phyloP scores from a whole-genome alignment of 1,140 invertebrate species.

The Metopolophium dirhodum region DNA sequence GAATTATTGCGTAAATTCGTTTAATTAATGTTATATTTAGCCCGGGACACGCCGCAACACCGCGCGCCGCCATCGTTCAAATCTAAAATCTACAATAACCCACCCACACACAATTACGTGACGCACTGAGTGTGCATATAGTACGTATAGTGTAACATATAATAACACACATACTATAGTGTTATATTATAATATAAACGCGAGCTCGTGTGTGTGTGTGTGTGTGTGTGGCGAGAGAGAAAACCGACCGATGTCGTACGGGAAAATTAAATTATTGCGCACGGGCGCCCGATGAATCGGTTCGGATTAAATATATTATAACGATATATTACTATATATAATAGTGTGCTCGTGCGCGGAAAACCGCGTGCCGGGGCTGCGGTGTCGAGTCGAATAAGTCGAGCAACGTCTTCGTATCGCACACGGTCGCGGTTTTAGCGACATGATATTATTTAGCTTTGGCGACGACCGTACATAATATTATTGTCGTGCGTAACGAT shows the following conservation, averaged over 20 bases:
- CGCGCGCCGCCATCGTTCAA: not conserved
- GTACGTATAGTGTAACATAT: not conserved
- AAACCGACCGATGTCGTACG: not conserved
- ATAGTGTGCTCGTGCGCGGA: not conserved
- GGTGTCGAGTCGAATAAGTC: not conserved
- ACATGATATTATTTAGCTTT: not conserved
- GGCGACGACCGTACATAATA: not conserved
- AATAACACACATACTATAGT: not conserved
- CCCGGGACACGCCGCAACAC: constrained; percentile 49
- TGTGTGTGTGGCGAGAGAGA: not conserved
- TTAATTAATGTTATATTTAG: constrained; percentile 57
- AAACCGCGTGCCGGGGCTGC: not conserved
- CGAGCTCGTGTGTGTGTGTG: not conserved
- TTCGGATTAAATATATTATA: not conserved
- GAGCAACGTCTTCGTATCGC: not conserved
- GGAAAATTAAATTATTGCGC: constrained; percentile 48
- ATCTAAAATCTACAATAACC: constrained; percentile 52
- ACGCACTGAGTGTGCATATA: not conserved
- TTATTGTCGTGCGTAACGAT: not conserved
- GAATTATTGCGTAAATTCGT: constrained; percentile 56
- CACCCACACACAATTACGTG: not conserved
- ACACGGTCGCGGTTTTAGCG: not conserved
- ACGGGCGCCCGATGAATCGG: not conserved
- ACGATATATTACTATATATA: not conserved
- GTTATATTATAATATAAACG: not conserved